Conservation (phyloP, 2,797 vertebrate genomes). For the Hoplostethus atlanticus region DNA sequence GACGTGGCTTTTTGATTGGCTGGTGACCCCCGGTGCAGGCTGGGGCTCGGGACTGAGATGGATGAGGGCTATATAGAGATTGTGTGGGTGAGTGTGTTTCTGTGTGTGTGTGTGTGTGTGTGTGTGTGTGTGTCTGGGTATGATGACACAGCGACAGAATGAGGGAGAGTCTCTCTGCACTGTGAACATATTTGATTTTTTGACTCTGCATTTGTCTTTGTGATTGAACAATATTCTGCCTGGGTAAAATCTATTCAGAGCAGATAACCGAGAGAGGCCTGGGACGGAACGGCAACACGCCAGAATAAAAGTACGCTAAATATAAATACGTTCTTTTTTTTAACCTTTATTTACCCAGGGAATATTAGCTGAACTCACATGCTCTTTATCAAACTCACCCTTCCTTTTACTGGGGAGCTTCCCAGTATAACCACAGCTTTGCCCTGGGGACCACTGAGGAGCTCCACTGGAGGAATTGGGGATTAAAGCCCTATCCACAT, state of each 20-base stretch:
- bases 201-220: background rate
- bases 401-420: no score
- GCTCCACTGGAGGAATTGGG: no score
- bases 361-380: background rate
- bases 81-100: constrained; percentile 7
- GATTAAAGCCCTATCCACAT: no score
- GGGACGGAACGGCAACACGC: background rate
- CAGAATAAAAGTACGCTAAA: background rate
- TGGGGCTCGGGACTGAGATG: constrained; percentile 18
- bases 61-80: constrained; percentile 8
- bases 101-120: constrained; percentile 13
- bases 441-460: no score
- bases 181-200: background rate
- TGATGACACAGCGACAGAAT: background rate
- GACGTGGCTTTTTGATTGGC: constrained; percentile 39
- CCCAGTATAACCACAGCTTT: no score
- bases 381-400: no score
- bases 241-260: background rate
- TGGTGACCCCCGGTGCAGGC: constrained; percentile 28
- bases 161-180: background rate
- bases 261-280: background rate
- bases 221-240: background rate
- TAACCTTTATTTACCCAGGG: background rate
- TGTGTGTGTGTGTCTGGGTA: background rate
- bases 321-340: background rate